These are phyloP conservation scores for Cassiopea andromeda DNA, from an alignment of 30 jellyfish, hydroid and myxozoan genomes.

Conservation along the genomic window DNA sequence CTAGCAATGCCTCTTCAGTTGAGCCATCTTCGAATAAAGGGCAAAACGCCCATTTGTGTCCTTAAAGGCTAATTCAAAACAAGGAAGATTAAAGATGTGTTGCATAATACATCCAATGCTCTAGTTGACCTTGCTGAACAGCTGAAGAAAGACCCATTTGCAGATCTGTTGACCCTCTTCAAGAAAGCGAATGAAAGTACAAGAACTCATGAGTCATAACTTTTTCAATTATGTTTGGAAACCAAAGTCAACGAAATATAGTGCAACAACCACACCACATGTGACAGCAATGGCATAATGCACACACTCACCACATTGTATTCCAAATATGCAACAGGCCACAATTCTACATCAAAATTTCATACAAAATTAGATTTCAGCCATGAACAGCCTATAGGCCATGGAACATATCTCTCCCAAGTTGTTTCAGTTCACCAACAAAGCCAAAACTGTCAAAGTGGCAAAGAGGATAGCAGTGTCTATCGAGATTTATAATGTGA, in stretches of 20 bases:
- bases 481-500: neutral
- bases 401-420: conserved; percentile 1
- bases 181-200: neutral
- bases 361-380: neutral
- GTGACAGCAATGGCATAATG: neutral
- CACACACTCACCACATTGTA: neutral
- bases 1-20: neutral
- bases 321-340: neutral
- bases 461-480: conserved; percentile 1
- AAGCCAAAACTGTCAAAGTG: conserved; percentile 1
- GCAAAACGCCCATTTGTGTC: neutral
- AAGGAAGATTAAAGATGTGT: neutral
- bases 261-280: conserved; percentile 13
- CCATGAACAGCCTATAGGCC: neutral
- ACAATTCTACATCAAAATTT: neutral
- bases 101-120: neutral
- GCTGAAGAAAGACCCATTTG: conserved; percentile 5
- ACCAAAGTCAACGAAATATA: neutral
- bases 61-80: conserved; percentile 1
- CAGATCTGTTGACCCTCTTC: neutral
- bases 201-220: conserved; percentile 4
- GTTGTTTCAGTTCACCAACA: conserved; percentile 3
- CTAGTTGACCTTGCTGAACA: conserved; percentile 14
- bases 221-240: conserved; percentile 7
- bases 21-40: neutral